Evolutionary conservation across 2,888 invertebrate genomes (phyloP), one percentile per base, ranked within the genome.

Genomic region (Microplitis manilae): DNA sequence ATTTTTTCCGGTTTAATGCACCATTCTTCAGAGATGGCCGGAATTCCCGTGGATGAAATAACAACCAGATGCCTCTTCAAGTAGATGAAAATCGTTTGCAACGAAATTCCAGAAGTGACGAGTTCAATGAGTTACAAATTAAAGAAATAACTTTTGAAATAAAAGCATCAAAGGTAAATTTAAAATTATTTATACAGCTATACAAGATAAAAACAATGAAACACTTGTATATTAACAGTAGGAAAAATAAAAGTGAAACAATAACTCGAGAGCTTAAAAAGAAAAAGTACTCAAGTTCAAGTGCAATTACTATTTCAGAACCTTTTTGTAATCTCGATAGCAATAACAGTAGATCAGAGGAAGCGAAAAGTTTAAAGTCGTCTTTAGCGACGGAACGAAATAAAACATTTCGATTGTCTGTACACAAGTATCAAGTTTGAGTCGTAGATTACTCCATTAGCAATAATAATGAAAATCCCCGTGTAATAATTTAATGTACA

Each of bases 1-100:
- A 82, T 78, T 79, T 77, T 73, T 75, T 79, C 67, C 41, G 41
- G 39, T 8, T 64, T 74, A 77, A 76, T 78, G 72, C 67, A 64
- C 75, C 77, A 79, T 79, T 69, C 64, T 79, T 79, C 75, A 79
- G 70, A 79, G 75, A 78, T 81, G 76, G 75, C 76, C 75, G 76
- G 67, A 65, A 73, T 74, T 75, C 39, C 75, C 73, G 75, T 69
- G 76, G 50, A 73, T 73, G 73, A 73, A 73, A 73, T 73, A 67
- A 39, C 64, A 61, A 72, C 67, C 73, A 73, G 73, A 73, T 73
- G 73, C 73, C 67, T 65, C 64, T 38, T 69, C 41, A 60, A 68
- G 72, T 73, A 61, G 73, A 41, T 65, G 75, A 77, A 74, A 76
- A 72, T 75, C 70, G 68, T 78, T 67, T 77, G 77, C 40, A 75